Evolutionary conservation across 2,113 vertebrate species (phyloP).

Genomic region (Trogon surrucura): DNA sequence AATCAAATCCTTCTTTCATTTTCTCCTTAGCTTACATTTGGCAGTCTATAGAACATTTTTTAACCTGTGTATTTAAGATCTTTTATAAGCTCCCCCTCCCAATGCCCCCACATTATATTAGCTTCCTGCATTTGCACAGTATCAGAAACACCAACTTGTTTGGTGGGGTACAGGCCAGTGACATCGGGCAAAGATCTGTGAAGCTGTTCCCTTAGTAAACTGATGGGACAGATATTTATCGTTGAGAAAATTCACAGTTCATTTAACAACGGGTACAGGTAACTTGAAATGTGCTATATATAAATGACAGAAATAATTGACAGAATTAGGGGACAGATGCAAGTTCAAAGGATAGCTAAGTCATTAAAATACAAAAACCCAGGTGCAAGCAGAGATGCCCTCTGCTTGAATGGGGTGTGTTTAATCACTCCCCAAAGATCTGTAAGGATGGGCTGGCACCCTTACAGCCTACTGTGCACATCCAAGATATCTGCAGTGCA

Average conservation of each 20-base stretch:
- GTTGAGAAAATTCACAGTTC: neutral
- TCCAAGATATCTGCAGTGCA: neutral
- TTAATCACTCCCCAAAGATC: neutral
- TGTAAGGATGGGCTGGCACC: neutral
- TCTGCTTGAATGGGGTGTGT: fast-evolving
- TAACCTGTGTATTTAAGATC: neutral
- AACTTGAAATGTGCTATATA: neutral
- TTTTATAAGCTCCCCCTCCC: neutral
- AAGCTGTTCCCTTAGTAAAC: neutral
- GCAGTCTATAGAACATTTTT: neutral
- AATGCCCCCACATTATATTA: neutral
- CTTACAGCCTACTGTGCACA: neutral
- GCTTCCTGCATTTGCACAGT: neutral
- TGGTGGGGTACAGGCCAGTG: neutral
- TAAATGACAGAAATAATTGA: neutral
- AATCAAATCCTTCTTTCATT: neutral
- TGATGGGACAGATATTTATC: neutral
- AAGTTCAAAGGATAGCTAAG: neutral
- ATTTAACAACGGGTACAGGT: fast-evolving
- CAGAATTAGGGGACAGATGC: neutral
- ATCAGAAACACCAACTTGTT: neutral
- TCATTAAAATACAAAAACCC: neutral
- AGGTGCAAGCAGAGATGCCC: neutral
- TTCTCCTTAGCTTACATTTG: neutral
- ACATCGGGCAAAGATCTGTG: neutral